A percentile compares a stretch with the other conserved stretches of the same genome.
phyloP scores from a whole-genome alignment of 1,140 invertebrate genomes.

The Drosophila melanogaster region DNA sequence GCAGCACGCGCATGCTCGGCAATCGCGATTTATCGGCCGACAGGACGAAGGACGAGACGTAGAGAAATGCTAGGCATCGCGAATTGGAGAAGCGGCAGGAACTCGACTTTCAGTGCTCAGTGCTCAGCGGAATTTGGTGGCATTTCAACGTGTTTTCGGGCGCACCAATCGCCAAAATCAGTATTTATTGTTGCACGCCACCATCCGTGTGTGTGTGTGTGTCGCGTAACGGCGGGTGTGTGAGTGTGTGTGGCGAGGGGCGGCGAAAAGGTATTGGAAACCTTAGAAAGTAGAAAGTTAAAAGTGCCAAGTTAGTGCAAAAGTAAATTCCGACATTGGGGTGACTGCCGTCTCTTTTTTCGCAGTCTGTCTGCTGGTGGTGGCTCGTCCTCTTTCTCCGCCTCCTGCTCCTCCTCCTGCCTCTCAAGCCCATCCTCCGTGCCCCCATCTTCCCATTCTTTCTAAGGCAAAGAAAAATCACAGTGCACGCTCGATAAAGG shows the following conservation, averaged over 20 bases:
- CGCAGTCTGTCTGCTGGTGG: slow-evolving; percentile 36
- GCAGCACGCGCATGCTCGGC: slow-evolving; percentile 28
- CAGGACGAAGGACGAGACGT: slow-evolving; percentile 47
- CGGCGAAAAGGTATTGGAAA: slow-evolving; percentile 57
- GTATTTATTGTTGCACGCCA: slow-evolving; percentile 21
- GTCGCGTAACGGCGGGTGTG: slow-evolving; percentile 5
- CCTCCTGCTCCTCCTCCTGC: slow-evolving; percentile 3
- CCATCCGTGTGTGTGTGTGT: neutral
- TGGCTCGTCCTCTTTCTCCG: slow-evolving; percentile 41
- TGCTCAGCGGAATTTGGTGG: slow-evolving; percentile 58
- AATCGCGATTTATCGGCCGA: slow-evolving; percentile 16
- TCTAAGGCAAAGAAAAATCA: slow-evolving; percentile 43
- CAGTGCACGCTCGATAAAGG: slow-evolving; percentile 3
- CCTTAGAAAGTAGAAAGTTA: slow-evolving; percentile 64
- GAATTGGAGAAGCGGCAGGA: slow-evolving; percentile 20
- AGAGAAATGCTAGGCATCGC: slow-evolving; percentile 43
- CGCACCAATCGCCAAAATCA: slow-evolving; percentile 25
- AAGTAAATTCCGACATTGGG: slow-evolving; percentile 77
- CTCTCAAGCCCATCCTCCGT: neutral
- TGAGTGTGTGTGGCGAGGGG: slow-evolving; percentile 29
- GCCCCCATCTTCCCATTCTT: slow-evolving; percentile 17
- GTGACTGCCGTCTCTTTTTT: slow-evolving; percentile 35
- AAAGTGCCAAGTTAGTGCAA: slow-evolving; percentile 65
- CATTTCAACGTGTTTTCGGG: slow-evolving; percentile 52
- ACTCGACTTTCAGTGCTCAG: slow-evolving; percentile 33